A percentile compares a stretch with the other conserved stretches of the same genome.
Evolutionary conservation across 2,797 vertebrate genomes (phyloP).

Genomic region (Scarus forsteni): DNA sequence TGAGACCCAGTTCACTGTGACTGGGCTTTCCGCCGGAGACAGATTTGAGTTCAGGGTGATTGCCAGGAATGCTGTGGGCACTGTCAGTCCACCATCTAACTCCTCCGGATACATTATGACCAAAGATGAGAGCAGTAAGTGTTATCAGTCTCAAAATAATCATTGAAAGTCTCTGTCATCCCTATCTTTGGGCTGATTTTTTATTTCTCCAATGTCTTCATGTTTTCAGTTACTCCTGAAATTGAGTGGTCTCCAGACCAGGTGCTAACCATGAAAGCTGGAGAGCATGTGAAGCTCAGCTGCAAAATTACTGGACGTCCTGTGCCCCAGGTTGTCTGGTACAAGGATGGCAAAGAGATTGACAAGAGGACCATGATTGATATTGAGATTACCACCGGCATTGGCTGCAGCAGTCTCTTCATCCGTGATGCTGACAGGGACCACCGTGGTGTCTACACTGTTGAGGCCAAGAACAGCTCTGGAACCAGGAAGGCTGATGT

Average conservation of each 20-base stretch:
- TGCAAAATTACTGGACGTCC: slow-evolving; percentile 93
- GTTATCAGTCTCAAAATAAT: slow-evolving; percentile 3
- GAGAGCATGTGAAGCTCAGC: slow-evolving; percentile 91
- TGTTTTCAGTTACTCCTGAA: slow-evolving; percentile 89
- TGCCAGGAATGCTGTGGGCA: slow-evolving; percentile 97
- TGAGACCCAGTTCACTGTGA: slow-evolving; percentile 95
- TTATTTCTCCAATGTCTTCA: slow-evolving; percentile 12
- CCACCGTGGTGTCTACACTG: slow-evolving; percentile 93
- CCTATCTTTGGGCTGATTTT: neutral
- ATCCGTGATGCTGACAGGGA: slow-evolving; percentile 92
- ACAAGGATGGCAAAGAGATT: slow-evolving; percentile 95
- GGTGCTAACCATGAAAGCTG: slow-evolving; percentile 89
- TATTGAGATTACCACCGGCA: slow-evolving; percentile 90
- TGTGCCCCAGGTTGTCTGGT: slow-evolving; percentile 94
- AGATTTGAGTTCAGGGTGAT: slow-evolving; percentile 97
- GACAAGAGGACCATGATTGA: slow-evolving; percentile 90
- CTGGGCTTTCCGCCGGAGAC: slow-evolving; percentile 93
- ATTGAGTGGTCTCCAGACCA: slow-evolving; percentile 94
- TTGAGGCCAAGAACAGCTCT: slow-evolving; percentile 96
- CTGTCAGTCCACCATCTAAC: slow-evolving; percentile 97
- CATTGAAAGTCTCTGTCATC: neutral
- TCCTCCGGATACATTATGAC: slow-evolving; percentile 98
- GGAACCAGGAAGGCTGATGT: slow-evolving; percentile 92
- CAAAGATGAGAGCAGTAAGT: slow-evolving; percentile 95
- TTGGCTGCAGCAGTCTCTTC: slow-evolving; percentile 93